These are phyloP conservation scores for Cnemophilus loriae DNA, from an alignment of 2,113 vertebrate genomes.

Conservation along the genomic window DNA sequence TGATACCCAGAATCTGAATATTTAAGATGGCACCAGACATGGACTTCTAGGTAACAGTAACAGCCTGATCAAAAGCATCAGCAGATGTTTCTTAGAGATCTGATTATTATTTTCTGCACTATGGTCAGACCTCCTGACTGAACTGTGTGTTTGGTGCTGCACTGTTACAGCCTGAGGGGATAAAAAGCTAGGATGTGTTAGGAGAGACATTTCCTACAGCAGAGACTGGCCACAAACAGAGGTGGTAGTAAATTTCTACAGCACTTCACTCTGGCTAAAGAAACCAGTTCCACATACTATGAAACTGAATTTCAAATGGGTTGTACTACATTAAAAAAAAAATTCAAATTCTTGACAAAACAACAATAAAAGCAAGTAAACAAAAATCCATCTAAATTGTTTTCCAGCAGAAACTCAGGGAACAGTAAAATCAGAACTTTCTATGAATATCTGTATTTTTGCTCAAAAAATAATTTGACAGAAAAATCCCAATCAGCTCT, in stretches of 20 bases:
- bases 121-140: not conserved
- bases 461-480: not conserved
- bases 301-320: not conserved
- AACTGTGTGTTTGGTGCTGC: accelerated
- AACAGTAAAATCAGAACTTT: not conserved
- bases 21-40: not conserved
- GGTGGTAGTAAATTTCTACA: not conserved
- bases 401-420: not conserved
- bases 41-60: not conserved
- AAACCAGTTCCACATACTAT: not conserved
- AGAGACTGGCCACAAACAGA: not conserved
- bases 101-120: not conserved
- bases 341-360: not conserved
- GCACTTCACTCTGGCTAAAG: not conserved
- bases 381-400: not conserved
- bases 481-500: not conserved
- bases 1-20: not conserved
- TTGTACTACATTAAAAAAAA: not conserved
- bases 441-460: not conserved
- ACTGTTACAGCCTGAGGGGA: not conserved
- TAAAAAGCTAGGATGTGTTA: not conserved
- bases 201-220: not conserved
- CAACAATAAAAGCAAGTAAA: not conserved
- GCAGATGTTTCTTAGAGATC: not conserved
- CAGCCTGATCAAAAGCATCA: not conserved